These are phyloP conservation scores for Neodontobutis hainanensis DNA, from an alignment of 2,113 vertebrate species.

Conservation along the genomic window DNA sequence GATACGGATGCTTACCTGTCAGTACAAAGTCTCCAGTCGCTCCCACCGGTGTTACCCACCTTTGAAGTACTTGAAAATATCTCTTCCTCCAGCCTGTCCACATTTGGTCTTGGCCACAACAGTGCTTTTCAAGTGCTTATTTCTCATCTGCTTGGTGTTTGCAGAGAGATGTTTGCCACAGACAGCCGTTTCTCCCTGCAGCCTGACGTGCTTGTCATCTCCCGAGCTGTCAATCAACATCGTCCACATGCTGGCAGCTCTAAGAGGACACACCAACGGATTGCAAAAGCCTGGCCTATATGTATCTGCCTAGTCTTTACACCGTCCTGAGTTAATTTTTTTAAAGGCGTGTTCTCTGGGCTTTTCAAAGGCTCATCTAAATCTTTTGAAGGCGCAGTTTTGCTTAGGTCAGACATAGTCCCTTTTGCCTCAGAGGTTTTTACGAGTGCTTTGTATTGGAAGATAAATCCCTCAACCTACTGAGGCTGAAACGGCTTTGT, in stretches of 20 bases:
- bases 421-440: slow-evolving; percentile 36
- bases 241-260: slow-evolving; percentile 28
- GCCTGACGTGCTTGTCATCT: slow-evolving; percentile 55
- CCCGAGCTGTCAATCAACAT: slow-evolving; percentile 65
- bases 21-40: neutral
- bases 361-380: slow-evolving; percentile 54
- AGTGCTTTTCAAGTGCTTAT: slow-evolving; percentile 42
- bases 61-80: slow-evolving; percentile 35
- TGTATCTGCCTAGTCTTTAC: slow-evolving; percentile 34
- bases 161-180: slow-evolving; percentile 40
- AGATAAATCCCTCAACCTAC: slow-evolving; percentile 46
- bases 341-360: slow-evolving; percentile 38
- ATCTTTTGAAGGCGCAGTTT: slow-evolving; percentile 50
- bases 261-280: slow-evolving; percentile 37
- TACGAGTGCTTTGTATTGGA: slow-evolving; percentile 43
- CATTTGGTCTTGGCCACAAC: slow-evolving; percentile 24
- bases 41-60: slow-evolving; percentile 8
- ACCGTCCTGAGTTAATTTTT: slow-evolving; percentile 35
- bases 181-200: slow-evolving; percentile 37
- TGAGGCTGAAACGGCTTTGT: slow-evolving; percentile 46
- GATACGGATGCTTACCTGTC: slow-evolving; percentile 22
- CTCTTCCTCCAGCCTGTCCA: slow-evolving; percentile 18
- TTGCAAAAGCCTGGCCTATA: slow-evolving; percentile 40
- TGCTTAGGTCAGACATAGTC: slow-evolving; percentile 59
- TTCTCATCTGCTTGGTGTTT: slow-evolving; percentile 19